Base-by-base conservation (phyloP, 1,140 invertebrate species). In the Caenorhabditis tropicalis region DNA sequence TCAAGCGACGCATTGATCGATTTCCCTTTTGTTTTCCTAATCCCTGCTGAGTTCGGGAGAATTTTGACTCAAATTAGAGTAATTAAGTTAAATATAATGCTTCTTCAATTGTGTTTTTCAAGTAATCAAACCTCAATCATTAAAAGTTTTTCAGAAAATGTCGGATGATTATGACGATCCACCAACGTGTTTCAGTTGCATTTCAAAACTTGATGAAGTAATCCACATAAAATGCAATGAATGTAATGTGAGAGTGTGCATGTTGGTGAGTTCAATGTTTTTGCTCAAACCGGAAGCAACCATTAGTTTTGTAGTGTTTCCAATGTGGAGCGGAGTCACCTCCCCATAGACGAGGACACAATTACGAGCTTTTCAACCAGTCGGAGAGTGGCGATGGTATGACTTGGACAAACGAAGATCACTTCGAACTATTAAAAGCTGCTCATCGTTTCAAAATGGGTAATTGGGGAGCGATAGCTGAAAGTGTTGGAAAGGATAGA, bases 341-440 rank as follows among this genome's bases (percentile, higher is more conserved):
- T 10, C 65, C 65, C 1, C 65, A 74, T 43, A 12, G n/a, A 4
- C 65, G 65, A 43, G 65, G 65, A 12, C 65, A 74, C 65, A 74
- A 74, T 19, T 74, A 74, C 21, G 65, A 74, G 36, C 65, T 74
- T 12, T 6, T 74, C 5, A 74, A 74, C 6, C 65, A 33, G 43
- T 21, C n/a, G 0, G n/a, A 43, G 12, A 10, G 27, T 24, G 36
- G 12, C n/a, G 65, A 39, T 19, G 65, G 27, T 24, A 74, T 74
- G 65, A 74, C 36, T 12, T 74, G 65, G 65, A 74, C 65, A n/a
- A n/a, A 74, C n/a, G 36, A 74, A 43, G 65, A 74, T 24, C 36
- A 74, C 9, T 74, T 74, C 36, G 65, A 74, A 43, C n/a, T 74
- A n/a, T 21, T 74, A 10, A 74, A 74, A 74, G 65, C 65, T 24